Base-by-base conservation (phyloP, 2,113 vertebrate genomes). In the Alligator sinensis region DNA sequence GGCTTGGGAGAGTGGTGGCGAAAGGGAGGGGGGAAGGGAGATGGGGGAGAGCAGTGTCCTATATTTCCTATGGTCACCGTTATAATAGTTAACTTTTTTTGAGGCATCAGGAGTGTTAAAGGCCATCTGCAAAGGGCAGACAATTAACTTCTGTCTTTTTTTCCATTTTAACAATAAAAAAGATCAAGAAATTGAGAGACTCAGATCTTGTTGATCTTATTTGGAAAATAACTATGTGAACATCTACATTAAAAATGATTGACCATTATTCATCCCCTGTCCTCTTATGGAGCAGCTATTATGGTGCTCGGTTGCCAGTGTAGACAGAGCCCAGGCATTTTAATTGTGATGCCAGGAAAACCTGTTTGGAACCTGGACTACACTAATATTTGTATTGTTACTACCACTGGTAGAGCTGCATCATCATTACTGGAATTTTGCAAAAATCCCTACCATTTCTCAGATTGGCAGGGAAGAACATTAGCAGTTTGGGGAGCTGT, bases 341-440 rank as follows among this genome's bases (percentile, higher is more conserved):
- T 92, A 82, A 87, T 75, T 90, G 47, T 38, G 19, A 22, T 38
- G 18, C 34, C 94, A 82, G 88, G 86, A 78, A 90, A 92, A 92
- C 72, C 87, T 11, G n/a, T 82, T 62, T 78, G 92, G 74, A 76
- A 78, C 88, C 82, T 68, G n/a, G 47, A 57, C 89, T 86, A 58
- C 83, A 24, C 22, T 81, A 75, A 24, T 70, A 77, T 61, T 21
- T 30, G 1, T 0, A 8, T 8, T 58, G 57, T 90, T 91, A 58
- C 70, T n/a, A 24, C 75, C 82, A 60, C 84, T 81, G 74, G 58
- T 64, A 84, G 21, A 84, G 17, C 81, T 3, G 1, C 63, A 13
- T 47, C 55, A 77, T 0, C 5, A 72, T 47, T 47, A 47, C 4
- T 60, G 77, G 84, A 82, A 82, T 84, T 86, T 59, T 88, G 76